Evolutionary conservation across 2,888 invertebrate species (phyloP).

Genomic region (Notodromas monacha): DNA sequence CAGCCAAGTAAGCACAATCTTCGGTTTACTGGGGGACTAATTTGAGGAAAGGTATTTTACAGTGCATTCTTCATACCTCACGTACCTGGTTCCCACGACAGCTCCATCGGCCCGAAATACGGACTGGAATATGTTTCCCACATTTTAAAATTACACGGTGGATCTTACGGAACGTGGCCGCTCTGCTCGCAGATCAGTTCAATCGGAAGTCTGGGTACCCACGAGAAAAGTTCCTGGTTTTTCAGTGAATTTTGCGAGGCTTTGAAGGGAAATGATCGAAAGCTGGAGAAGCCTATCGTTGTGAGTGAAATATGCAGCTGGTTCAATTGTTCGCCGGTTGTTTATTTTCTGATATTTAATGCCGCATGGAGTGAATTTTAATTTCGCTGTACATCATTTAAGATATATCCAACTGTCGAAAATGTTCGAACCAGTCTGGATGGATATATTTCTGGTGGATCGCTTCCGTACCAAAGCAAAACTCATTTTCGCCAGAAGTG

Average conservation of each 20-base stretch:
- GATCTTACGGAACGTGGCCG: conserved; percentile 23
- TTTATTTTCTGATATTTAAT: too few species aligned
- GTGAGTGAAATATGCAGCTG: too few species aligned
- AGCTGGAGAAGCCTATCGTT: too few species aligned
- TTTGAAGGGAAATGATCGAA: too few species aligned
- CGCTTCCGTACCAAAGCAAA: conserved; percentile 47
- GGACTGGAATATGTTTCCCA: conserved; percentile 25
- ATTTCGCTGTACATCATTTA: too few species aligned
- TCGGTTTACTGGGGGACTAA: too few species aligned
- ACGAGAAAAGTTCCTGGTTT: conserved; percentile 14
- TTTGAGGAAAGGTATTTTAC: too few species aligned
- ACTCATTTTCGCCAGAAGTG: conserved; percentile 51
- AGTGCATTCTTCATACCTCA: conserved; percentile 60
- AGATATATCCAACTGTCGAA: conserved; percentile 39
- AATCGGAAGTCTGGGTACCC: conserved; percentile 53
- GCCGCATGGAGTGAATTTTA: too few species aligned
- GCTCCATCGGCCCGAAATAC: conserved; percentile 23
- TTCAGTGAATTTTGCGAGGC: not conserved
- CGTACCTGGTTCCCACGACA: conserved; percentile 43
- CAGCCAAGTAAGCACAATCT: too few species aligned
- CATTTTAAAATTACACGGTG: conserved; percentile 30
- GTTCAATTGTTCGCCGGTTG: too few species aligned
- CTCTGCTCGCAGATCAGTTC: conserved; percentile 63
- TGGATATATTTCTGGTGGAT: conserved; percentile 48
- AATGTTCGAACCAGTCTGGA: conserved; percentile 59